Conservation (phyloP, 2,797 vertebrate species). For the Acipenser transmontanus region DNA sequence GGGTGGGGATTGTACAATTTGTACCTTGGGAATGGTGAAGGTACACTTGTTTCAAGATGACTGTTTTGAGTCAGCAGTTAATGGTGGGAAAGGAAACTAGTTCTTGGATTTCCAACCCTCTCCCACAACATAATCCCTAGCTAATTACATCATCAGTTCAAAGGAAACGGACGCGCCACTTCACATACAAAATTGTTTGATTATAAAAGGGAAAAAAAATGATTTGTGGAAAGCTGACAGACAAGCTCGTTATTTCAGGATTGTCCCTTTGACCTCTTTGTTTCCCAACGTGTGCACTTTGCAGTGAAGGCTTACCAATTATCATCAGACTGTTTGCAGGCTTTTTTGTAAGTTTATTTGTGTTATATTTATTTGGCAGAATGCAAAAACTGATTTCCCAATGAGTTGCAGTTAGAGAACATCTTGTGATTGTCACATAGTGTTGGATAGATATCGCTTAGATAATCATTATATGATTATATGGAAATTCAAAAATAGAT, state of each 20-base stretch:
- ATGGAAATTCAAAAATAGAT: too few relatives aligned
- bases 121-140: slow-evolving; percentile 27
- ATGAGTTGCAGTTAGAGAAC: too few relatives aligned
- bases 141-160: slow-evolving; percentile 22
- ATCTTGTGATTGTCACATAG: too few relatives aligned
- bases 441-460: too few relatives aligned
- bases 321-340: too few relatives aligned
- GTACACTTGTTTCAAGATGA: slow-evolving; percentile 24
- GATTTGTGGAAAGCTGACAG: slow-evolving; percentile 36
- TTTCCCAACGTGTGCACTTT: slow-evolving; percentile 1
- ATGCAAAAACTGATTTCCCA: too few relatives aligned
- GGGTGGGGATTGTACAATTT: slow-evolving; percentile 33
- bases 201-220: slow-evolving; percentile 19
- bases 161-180: slow-evolving; percentile 35
- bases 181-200: slow-evolving; percentile 17
- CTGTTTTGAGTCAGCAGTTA: slow-evolving; percentile 47
- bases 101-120: slow-evolving; percentile 28
- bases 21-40: slow-evolving; percentile 19
- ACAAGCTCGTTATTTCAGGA: slow-evolving; percentile 14
- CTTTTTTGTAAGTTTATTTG: not conserved
- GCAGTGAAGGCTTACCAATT: too few relatives aligned
- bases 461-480: too few relatives aligned
- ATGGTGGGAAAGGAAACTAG: slow-evolving; percentile 49
- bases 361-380: not conserved
- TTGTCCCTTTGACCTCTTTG: slow-evolving; percentile 14